Evolutionary conservation across 2,797 vertebrate genomes (phyloP), one percentile per base, ranked within the genome.

Genomic region (Gymnothorax reevesii): DNA sequence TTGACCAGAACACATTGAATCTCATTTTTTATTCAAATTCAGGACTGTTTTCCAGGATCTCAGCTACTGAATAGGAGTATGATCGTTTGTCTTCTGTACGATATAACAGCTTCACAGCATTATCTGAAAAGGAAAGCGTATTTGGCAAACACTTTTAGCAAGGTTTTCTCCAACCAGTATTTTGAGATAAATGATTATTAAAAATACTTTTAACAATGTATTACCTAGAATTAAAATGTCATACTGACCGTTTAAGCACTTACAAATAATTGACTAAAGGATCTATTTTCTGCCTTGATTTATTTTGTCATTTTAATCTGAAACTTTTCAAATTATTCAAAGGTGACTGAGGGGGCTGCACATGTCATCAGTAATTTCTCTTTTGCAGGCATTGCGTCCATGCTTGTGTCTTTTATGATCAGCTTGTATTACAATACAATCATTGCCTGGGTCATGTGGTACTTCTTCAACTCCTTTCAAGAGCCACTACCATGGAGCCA

Each of bases 401-500:
- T 97, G 96, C 69, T 95, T 0, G 95, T 96, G 1, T 97, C 97
- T 85, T 96, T 96, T 90, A 87, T 97, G 86, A 96, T 97, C 86
- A 92, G 97, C 17, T 92, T 97, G 73, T 97, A 97, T 90, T 97
- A 97, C 85, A 97, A 97, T 87, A 96, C 95, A 25, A 97, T 97
- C 92, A 96, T 97, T 88, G 97, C 98, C 89, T 98, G 97, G 95
- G 96, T 99, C 90, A 96, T 99, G 97, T 99, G 98, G 98, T 99
- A 99, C 92, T 97, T 99, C 93, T 99, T 98, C 95, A 99, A 99
- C 92, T 99, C 98, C 64, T 99, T 99, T 89, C 98, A 99, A 94
- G 94, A 97, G 0, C 98, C 98, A 5, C 92, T 99, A 71, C 98
- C 98, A 0, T 97, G 97, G 97, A 97, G 92, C 20, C 55, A 79